phyloP scores from a whole-genome alignment of 2,797 vertebrate genomes.

The Hippopotamyrus pictus region DNA sequence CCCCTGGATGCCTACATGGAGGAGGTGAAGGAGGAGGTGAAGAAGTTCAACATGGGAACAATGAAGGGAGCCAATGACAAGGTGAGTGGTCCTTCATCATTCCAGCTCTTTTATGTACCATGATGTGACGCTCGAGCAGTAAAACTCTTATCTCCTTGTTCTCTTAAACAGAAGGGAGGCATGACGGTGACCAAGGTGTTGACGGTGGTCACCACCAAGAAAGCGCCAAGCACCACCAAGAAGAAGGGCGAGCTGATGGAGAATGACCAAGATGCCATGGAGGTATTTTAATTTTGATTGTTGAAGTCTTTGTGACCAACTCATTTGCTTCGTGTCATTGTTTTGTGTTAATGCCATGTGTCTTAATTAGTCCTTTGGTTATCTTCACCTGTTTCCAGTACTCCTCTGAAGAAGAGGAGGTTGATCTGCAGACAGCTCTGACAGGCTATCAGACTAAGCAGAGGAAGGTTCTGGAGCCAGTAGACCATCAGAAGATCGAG shows the following conservation, averaged over 20 bases:
- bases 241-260: slow-evolving; percentile 99
- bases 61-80: slow-evolving; percentile 88
- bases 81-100: slow-evolving; percentile 52
- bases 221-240: slow-evolving; percentile 77
- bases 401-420: slow-evolving; percentile 96
- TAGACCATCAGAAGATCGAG: slow-evolving; percentile 94
- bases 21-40: slow-evolving; percentile 97
- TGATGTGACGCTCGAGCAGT: neutral
- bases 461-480: slow-evolving; percentile 91
- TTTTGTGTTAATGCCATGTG: neutral
- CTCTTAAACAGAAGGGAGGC: slow-evolving; percentile 71
- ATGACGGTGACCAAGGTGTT: slow-evolving; percentile 90
- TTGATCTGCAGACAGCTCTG: slow-evolving; percentile 91
- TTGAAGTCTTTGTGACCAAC: neutral
- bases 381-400: slow-evolving; percentile 63
- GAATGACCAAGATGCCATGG: slow-evolving; percentile 98
- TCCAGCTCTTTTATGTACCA: neutral
- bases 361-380: neutral
- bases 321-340: neutral
- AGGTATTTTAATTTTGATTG: slow-evolving; percentile 59
- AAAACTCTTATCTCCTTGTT: neutral
- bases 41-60: slow-evolving; percentile 96
- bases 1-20: slow-evolving; percentile 98
- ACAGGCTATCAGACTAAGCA: slow-evolving; percentile 98
- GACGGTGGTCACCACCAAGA: slow-evolving; percentile 92